Conservation (phyloP, 1,140 invertebrate species). For the Aphidius ervi region DNA sequence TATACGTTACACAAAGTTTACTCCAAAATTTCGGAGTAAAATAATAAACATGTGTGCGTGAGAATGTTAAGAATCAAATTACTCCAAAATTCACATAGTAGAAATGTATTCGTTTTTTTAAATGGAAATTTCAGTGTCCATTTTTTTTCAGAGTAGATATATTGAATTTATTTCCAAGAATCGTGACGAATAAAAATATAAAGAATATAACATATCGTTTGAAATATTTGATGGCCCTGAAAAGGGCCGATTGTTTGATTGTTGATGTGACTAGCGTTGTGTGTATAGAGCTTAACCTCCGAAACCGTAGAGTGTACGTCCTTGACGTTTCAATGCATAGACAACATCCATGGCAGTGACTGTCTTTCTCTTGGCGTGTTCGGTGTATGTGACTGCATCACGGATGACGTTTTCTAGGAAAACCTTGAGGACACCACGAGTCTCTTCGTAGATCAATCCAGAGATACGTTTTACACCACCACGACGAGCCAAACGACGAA, state of each 20-base stretch:
- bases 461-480: constrained; percentile 6
- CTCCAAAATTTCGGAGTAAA: too few relatives aligned
- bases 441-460: constrained; percentile 4
- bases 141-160: too few relatives aligned
- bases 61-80: too few relatives aligned
- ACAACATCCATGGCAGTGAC: constrained; percentile 1
- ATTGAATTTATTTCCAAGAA: too few relatives aligned
- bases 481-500: constrained; percentile 4
- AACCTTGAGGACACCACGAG: constrained; percentile 1
- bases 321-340: constrained; percentile 7
- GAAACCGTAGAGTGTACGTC: constrained; percentile 3
- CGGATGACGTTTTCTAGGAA: constrained; percentile 7
- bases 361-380: constrained; percentile 7
- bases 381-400: constrained; percentile 4
- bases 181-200: constrained; percentile 31
- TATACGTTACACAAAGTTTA: too few relatives aligned
- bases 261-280: not conserved
- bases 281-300: not conserved
- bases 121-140: too few relatives aligned
- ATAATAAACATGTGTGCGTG: too few relatives aligned
- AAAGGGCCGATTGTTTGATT: constrained; percentile 10
- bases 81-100: too few relatives aligned
- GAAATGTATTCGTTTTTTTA: too few relatives aligned
- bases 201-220: not conserved
- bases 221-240: constrained; percentile 11